Evolutionary conservation across 1,140 invertebrate genomes (phyloP), one percentile per base, ranked within the genome.

Genomic region (Planococcus citri): DNA sequence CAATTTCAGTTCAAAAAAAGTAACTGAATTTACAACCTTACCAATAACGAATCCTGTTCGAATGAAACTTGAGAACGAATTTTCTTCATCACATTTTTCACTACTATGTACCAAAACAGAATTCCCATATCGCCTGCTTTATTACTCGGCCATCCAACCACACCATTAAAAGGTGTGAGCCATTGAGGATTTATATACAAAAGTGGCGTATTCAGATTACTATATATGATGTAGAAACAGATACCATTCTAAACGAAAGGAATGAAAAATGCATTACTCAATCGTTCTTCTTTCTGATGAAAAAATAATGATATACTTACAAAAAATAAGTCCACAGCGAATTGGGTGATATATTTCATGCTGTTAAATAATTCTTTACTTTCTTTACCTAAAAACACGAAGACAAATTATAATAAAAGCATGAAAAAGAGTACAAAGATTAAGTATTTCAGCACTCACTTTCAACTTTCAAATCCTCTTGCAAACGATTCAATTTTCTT

Each of bases 401-500:
- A n/a, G n/a, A n/a, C 6, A 60, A 60, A 60, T 37, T 14, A 37
- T 37, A 37, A 37, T 20, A 20, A 60, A 60, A 20, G 4, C 21
- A 60, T 60, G n/a, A n/a, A n/a, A n/a, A n/a, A n/a, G n/a, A n/a
- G n/a, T 60, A 20, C 57, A 9, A 17, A 22, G 21, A 60, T n/a
- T n/a, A n/a, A 60, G 20, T 9, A 60, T 60, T 60, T 6, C 4
- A 6, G 21, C 17, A 9, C 60, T 24, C 17, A 64, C 60, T 64
- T 64, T 64, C 60, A 24, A 27, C 17, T 69, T 37, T 41, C 10
- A 69, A 27, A 20, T 69, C 25, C 24, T 51, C 68, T 69, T 51
- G 27, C 14, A 69, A 21, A 41, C 25, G 25, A 69, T 69, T 69
- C 38, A 69, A 51, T 37, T 69, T 69, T 33, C 68, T 37, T 27